Base-by-base conservation (phyloP, 2,888 invertebrate species). In the Parapristionchus giblindavisi region DNA sequence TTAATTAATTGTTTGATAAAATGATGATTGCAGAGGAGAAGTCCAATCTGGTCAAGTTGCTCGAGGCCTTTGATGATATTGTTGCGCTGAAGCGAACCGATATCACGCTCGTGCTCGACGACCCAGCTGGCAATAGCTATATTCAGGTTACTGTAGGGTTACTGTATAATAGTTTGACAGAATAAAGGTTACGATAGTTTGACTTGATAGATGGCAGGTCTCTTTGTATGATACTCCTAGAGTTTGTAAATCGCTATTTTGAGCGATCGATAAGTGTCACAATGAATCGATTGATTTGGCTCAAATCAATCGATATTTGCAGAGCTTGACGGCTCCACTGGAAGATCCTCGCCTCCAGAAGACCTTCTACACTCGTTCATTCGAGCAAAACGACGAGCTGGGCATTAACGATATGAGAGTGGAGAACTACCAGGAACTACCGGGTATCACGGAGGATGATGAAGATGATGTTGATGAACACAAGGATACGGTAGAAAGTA, bases 51-150 rank as follows among this genome's bases (percentile, higher is more conserved):
- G 38, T 11, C 0, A 40, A 36, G 14, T 40, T 70, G 52, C 38
- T 70, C 27, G 24, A 32, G 17, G 70, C 70, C 54, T 70, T 70
- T 29, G 70, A 70, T 14, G 70, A 70, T 27, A 70, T 70, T 17
- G 70, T 70, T 38, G 27, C 32, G 4, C 24, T 70, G 36, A 70
- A 54, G 70, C 29, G 60, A 48, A 72, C 34, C 43, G 72, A 38
- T 17, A 91, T 93, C 0, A 95, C 95, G 0, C 81, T 99, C 1
- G 88, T 97, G 3, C 89, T 99, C 79, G 95, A 98, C 89, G 99
- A 99, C 90, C 96, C 98, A 1, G 94, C 97, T 11, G 99, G 99
- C 0, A 98, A 98, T 89, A 96, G 96, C 80, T 98, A 96, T 88
- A 91, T 98, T 58, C 94, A 95, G 90, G 91, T 91, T 34, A 32